phyloP scores from a whole-genome alignment of 2,797 vertebrate species.

The Peromyscus aztecus region DNA sequence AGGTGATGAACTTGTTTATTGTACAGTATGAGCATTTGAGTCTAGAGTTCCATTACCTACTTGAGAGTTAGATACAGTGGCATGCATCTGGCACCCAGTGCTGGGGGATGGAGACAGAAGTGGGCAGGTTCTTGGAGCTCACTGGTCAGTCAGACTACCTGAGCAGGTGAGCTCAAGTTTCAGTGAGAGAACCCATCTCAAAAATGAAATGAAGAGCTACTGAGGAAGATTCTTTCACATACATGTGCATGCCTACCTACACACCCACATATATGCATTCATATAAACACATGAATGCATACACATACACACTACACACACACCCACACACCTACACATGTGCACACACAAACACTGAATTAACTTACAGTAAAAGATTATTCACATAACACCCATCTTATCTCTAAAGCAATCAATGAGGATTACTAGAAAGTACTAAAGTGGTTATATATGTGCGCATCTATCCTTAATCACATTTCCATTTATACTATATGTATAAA shows the following conservation, averaged over 20 bases:
- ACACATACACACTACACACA: not conserved
- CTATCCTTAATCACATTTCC: not conserved
- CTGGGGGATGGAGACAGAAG: not conserved
- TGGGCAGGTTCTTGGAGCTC: not conserved
- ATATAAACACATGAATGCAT: not conserved
- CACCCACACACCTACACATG: too few relatives aligned
- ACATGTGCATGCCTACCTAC: not conserved
- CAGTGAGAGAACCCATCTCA: not conserved
- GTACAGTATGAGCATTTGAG: not conserved
- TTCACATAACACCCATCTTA: not conserved
- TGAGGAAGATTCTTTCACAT: not conserved
- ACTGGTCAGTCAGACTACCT: not conserved
- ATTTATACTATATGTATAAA: slow-evolving; percentile 7
- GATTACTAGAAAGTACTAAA: not conserved
- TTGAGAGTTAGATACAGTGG: not conserved
- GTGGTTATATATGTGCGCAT: not conserved
- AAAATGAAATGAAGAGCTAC: not conserved
- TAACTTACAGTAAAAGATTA: not conserved
- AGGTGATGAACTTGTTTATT: not conserved
- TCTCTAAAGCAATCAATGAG: not conserved
- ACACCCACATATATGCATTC: not conserved
- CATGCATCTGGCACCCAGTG: not conserved
- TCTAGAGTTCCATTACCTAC: not conserved
- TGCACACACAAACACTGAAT: not conserved
- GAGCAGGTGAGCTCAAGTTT: not conserved